A percentile compares a stretch with the other conserved stretches of the same genome.
Evolutionary conservation across 2,888 invertebrate species (phyloP).

Genomic region (Leucozona laternaria): DNA sequence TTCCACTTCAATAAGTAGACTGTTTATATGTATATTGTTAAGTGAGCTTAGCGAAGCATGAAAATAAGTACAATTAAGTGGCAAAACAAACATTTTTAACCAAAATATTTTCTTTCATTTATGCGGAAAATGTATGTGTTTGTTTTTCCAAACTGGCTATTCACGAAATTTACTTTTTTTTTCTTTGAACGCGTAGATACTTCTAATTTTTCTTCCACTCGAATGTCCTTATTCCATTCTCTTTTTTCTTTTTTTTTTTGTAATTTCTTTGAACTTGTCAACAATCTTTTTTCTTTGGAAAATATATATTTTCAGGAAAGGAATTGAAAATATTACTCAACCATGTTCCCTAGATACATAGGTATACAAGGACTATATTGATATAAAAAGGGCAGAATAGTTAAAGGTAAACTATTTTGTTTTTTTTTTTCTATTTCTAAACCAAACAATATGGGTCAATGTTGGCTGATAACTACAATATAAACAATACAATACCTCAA

Average conservation of each 20-base stretch:
- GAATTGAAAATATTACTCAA: conserved; percentile 60
- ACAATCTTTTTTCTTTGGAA: conserved; percentile 23
- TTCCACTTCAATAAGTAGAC: neutral
- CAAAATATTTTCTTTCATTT: conserved; percentile 42
- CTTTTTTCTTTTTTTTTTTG: neutral
- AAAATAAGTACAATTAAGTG: neutral
- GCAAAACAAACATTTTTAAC: conserved; percentile 20
- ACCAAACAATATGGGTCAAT: conserved; percentile 61
- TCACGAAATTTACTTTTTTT: conserved; percentile 20
- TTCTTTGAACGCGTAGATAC: neutral
- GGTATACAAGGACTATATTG: conserved; percentile 28
- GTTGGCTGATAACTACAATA: conserved; percentile 51
- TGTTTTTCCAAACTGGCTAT: conserved; percentile 13
- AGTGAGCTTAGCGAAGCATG: conserved; percentile 9
- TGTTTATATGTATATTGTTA: neutral
- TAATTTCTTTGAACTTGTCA: conserved; percentile 26
- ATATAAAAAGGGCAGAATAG: conserved; percentile 10
- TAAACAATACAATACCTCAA: conserved; percentile 42
- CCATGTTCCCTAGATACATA: conserved; percentile 13
- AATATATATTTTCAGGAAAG: neutral
- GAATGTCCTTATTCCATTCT: conserved; percentile 44
- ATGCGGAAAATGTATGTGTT: neutral
- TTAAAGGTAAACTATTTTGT: conserved; percentile 10
- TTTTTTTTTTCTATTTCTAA: neutral
- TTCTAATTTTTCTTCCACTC: conserved; percentile 44